Base-by-base conservation (phyloP, 1,140 invertebrate species). In the Coptotermes formosanus region DNA sequence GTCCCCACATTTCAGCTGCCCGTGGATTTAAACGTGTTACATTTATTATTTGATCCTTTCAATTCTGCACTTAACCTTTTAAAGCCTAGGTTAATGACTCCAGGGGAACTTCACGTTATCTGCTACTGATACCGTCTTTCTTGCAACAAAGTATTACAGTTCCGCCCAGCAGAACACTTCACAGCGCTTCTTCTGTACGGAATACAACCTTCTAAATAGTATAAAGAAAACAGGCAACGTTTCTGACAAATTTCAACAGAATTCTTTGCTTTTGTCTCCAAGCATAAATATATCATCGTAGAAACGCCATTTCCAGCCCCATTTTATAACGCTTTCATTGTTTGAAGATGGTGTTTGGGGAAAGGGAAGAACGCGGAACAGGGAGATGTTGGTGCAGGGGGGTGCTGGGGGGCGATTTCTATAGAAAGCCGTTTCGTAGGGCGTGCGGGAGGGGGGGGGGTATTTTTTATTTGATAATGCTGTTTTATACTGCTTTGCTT, bases 261-360 rank as follows among this genome's bases (percentile, higher is more conserved):
- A 55, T 1, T 55, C 52, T 55, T 55, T 21, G 52, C 52, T 55
- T 55, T 55, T 75, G 64, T 75, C 64, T 75, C 25, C n/a, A 75
- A 75, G 64, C 30, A 25, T 75, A 25, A 75, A 25, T 75, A 75
- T 75, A 30, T 75, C 25, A 75, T 30, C n/a, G 25, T 75, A 75
- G 64, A 75, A 14, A 9, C n/a, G 64, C 64, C 64, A 75, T 30
- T 75, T n/a, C 25, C 64, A 75, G 64, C n/a, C n/a, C 25, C 64
- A 30, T n/a, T 75, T 25, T 30, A 75, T 75, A 75, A 75, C 64
- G 64, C n/a, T 75, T 75, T 75, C 64, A 75, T 75, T 75, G 64
- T 75, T n/a, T 16, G 64, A 75, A 30, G 64, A 75, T 75, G 14
- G 64, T 75, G 7, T 55, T 55, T 8, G n/a, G 7, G n/a, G 64